These are phyloP conservation scores for Radopholus similis DNA, from an alignment of 1,140 invertebrate species.

Conservation along the genomic window DNA sequence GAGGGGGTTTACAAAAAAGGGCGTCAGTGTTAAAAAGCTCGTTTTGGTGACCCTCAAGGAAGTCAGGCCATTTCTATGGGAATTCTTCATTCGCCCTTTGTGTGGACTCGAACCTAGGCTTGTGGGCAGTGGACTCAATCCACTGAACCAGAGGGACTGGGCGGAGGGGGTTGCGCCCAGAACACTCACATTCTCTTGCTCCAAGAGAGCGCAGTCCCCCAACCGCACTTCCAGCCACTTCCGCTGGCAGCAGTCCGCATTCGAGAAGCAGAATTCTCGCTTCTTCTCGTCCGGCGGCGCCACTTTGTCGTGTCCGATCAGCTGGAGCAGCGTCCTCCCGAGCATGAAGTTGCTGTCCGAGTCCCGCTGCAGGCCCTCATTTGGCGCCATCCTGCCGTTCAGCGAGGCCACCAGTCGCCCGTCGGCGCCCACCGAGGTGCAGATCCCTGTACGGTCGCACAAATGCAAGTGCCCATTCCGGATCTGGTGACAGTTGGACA, in stretches of 20 bases:
- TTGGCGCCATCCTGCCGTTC: conserved; percentile 10
- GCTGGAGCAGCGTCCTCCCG: conserved; percentile 1
- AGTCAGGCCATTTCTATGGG: too few relatives aligned
- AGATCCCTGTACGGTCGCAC: not conserved
- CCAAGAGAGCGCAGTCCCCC: conserved; percentile 14
- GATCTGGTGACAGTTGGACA: conserved; percentile 16
- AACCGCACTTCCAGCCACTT: conserved; percentile 2
- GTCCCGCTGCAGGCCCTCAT: not conserved
- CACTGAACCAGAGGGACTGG: too few relatives aligned
- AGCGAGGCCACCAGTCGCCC: conserved; percentile 5
- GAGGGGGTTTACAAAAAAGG: not conserved
- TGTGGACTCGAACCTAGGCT: too few relatives aligned
- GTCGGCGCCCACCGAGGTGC: conserved; percentile 10
- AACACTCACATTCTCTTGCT: conserved; percentile 14
- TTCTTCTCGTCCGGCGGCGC: not conserved
- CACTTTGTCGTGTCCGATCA: conserved; percentile 5
- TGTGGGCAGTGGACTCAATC: too few relatives aligned
- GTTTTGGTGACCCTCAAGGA: not conserved
- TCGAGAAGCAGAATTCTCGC: conserved; percentile 2
- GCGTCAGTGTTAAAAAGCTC: conserved; percentile 7
- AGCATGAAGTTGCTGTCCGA: conserved; percentile 8
- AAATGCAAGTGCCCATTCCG: not conserved
- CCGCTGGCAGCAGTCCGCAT: not conserved
- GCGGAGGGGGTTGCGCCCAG: not conserved
- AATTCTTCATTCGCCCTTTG: too few relatives aligned